Percentiles rank a stretch among this genome's conserved stretches.
These are phyloP conservation scores for Ateles fusciceps DNA, from an alignment of 2,797 vertebrate species.

Conservation along the genomic window DNA sequence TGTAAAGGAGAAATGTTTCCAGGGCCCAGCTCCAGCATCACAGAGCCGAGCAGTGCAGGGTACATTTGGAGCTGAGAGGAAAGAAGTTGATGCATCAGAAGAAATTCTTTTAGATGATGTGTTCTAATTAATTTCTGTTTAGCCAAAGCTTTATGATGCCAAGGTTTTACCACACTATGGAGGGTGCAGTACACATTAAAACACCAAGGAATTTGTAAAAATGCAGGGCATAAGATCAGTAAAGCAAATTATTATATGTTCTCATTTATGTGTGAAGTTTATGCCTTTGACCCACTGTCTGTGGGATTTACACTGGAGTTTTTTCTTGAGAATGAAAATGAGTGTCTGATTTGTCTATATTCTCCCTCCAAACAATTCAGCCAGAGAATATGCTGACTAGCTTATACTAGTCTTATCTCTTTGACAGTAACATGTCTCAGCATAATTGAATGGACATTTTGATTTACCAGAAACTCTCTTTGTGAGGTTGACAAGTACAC, in stretches of 20 bases:
- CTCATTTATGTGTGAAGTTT: background rate
- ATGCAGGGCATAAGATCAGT: background rate
- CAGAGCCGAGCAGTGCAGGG: background rate
- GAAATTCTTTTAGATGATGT: constrained; percentile 16
- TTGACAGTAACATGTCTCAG: background rate
- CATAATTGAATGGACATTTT: background rate
- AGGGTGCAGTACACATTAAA: background rate
- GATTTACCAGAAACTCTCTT: background rate
- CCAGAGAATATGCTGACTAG: background rate
- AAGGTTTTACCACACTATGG: background rate
- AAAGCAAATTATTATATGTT: background rate
- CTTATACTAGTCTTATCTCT: background rate
- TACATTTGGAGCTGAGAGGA: background rate
- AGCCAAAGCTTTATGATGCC: background rate
- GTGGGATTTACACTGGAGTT: background rate
- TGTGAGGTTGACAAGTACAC: background rate
- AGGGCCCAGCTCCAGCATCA: background rate
- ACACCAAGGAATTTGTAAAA: constrained; percentile 25
- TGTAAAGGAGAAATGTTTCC: background rate
- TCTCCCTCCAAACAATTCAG: background rate
- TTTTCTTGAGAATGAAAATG: constrained; percentile 15
- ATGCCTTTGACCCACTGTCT: background rate
- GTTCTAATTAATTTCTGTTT: constrained; percentile 10
- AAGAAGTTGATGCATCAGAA: background rate
- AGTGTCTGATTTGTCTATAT: background rate